Conservation (phyloP, 30 jellyfish, hydroid and myxozoan genomes). For the Chrysaora quinquecirrha region DNA sequence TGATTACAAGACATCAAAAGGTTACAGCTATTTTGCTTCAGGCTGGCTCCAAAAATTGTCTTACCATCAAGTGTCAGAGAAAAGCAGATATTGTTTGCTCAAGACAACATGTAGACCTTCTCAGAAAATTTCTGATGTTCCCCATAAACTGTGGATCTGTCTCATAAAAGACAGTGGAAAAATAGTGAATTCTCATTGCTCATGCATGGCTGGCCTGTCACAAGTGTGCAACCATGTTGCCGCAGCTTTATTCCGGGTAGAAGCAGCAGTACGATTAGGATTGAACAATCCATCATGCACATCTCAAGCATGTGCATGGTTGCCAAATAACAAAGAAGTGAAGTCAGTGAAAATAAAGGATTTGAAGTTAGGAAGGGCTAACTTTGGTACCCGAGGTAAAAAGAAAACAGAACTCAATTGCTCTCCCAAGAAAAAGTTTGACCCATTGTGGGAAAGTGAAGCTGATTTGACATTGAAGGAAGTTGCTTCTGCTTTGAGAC, state of each 20-base stretch:
- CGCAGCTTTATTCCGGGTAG: constrained; percentile 25
- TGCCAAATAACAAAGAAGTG: constrained; percentile 31
- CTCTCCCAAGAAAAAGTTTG: constrained; percentile 44
- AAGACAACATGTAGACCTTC: no score
- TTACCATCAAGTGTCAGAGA: no score
- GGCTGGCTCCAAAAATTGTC: no score
- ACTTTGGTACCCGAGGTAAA: constrained; percentile 24
- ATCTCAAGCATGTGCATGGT: constrained; percentile 27
- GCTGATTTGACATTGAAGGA: neutral
- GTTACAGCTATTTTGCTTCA: constrained; percentile 24
- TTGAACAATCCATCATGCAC: constrained; percentile 51
- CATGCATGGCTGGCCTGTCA: constrained; percentile 44
- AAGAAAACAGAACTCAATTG: neutral
- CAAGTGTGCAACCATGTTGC: constrained; percentile 36
- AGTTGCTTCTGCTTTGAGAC: constrained; percentile 12
- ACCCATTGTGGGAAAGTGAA: neutral
- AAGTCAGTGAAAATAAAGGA: constrained; percentile 32
- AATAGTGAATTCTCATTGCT: constrained; percentile 23
- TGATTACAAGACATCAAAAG: constrained; percentile 26
- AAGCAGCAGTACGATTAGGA: constrained; percentile 37
- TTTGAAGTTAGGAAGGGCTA: constrained; percentile 19
- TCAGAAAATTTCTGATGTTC: no score
- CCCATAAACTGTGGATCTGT: no score
- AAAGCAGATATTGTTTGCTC: no score
- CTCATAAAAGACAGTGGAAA: no score